phyloP scores from a whole-genome alignment of 2,888 invertebrate species.

The Napeogenes inachia region DNA sequence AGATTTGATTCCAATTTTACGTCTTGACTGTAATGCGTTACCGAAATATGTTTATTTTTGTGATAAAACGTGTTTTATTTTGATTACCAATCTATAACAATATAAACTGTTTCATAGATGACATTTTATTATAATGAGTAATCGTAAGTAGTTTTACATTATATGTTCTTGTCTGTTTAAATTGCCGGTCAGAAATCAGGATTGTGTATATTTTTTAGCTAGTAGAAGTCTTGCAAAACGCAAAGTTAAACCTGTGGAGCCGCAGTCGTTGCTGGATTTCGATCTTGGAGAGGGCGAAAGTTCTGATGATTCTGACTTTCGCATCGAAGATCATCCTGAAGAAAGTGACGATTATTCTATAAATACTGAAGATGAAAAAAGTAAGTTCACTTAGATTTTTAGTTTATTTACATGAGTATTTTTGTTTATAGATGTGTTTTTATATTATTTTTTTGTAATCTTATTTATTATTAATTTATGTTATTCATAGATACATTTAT shows the following conservation, averaged over 20 bases:
- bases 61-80: not conserved
- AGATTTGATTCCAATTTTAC: too few species aligned
- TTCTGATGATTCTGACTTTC: conserved; percentile 96
- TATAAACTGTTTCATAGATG: conserved; percentile 2
- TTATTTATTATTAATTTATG: too few species aligned
- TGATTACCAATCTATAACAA: not conserved
- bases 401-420: not conserved
- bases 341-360: conserved; percentile 86
- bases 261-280: conserved; percentile 86
- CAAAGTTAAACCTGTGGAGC: conserved; percentile 87
- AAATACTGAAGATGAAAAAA: conserved; percentile 82
- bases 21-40: too few species aligned
- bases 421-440: not conserved
- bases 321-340: conserved; percentile 90
- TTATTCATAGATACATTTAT: too few species aligned
- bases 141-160: conserved; percentile 20
- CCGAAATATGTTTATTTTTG: conserved; percentile 4
- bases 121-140: conserved; percentile 21
- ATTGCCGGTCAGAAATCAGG: conserved; percentile 14
- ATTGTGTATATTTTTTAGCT: conserved; percentile 39
- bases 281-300: conserved; percentile 94
- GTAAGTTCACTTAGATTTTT: conserved; percentile 44
- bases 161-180: conserved; percentile 1
- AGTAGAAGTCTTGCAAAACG: conserved; percentile 86
- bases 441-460: not conserved